A percentile compares a stretch with the other conserved stretches of the same genome.
Conservation (phyloP, 2,888 invertebrate species). For the Lymantria monacha region DNA sequence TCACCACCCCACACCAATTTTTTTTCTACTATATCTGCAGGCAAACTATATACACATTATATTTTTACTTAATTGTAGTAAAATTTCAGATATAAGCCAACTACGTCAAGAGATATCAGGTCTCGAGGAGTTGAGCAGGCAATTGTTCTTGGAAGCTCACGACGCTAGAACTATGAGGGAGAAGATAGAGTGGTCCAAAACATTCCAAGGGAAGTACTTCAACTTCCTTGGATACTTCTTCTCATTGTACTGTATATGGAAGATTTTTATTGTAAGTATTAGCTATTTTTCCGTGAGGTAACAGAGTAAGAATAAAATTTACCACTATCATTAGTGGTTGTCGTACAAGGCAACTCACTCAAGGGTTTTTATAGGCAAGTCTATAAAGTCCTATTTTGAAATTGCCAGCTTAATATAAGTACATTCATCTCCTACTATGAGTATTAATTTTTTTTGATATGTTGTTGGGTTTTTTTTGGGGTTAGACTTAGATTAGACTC, state of each 20-base stretch:
- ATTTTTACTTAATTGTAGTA: too few relatives aligned
- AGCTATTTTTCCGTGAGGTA: not conserved
- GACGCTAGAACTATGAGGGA: slow-evolving; percentile 96
- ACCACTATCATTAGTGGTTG: not conserved
- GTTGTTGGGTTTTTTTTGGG: too few relatives aligned
- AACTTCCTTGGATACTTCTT: slow-evolving; percentile 99
- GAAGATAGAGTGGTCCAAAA: slow-evolving; percentile 95
- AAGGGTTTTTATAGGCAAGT: too few relatives aligned
- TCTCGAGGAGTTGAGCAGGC: slow-evolving; percentile 95
- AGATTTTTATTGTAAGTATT: slow-evolving; percentile 96
- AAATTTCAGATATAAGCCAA: slow-evolving; percentile 87
- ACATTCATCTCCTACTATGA: too few relatives aligned
- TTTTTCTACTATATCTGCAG: too few relatives aligned
- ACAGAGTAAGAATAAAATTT: not conserved
- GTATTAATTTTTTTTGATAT: too few relatives aligned
- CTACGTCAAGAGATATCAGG: slow-evolving; percentile 92
- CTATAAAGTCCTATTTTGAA: too few relatives aligned
- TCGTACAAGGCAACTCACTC: too few relatives aligned
- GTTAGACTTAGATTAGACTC: too few relatives aligned
- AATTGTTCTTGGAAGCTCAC: slow-evolving; percentile 97
- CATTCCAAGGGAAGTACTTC: slow-evolving; percentile 98
- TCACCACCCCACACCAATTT: too few relatives aligned
- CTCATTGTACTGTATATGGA: slow-evolving; percentile 98
- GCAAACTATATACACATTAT: too few relatives aligned
- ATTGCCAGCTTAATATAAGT: too few relatives aligned